phyloP scores from a whole-genome alignment of 2,797 vertebrate species.

The Megalops cyprinoides region DNA sequence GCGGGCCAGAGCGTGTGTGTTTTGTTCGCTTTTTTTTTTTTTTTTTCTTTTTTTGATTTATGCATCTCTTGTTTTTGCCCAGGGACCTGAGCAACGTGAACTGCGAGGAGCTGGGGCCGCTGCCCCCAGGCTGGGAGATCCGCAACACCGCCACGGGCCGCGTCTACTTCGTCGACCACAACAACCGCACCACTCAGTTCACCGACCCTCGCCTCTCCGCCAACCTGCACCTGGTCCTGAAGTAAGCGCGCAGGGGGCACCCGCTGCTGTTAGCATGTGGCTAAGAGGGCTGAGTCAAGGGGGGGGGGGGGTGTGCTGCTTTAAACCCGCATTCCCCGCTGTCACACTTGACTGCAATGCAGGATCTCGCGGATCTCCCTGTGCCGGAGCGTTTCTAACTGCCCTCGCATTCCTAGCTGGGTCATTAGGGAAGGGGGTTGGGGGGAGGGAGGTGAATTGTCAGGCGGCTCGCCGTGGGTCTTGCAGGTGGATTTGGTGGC shows the following conservation, averaged over 20 bases:
- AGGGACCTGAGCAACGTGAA: constrained; percentile 97
- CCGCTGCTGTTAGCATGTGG: neutral
- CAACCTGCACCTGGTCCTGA: constrained; percentile 92
- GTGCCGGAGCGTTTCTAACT: neutral
- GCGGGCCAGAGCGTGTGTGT: neutral
- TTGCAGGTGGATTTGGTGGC: too few species aligned
- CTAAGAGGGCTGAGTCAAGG: neutral
- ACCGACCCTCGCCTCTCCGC: constrained; percentile 93
- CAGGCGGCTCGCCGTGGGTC: too few species aligned
- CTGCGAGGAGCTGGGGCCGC: constrained; percentile 94
- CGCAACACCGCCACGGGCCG: constrained; percentile 94
- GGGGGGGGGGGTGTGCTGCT: too few species aligned
- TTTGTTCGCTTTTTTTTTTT: too few species aligned
- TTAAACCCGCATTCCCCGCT: neutral
- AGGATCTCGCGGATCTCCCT: neutral
- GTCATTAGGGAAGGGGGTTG: neutral
- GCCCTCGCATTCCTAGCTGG: neutral
- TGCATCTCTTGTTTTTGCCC: constrained; percentile 20
- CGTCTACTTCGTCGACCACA: constrained; percentile 97
- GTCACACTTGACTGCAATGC: neutral
- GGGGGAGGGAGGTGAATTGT: too few species aligned
- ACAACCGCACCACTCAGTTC: constrained; percentile 96
- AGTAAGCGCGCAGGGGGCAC: constrained; percentile 76
- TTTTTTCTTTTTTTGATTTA: neutral
- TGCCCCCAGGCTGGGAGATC: constrained; percentile 97